phyloP scores from a whole-genome alignment of 2,113 vertebrate species.

The Xenotilapia caudafasciata region DNA sequence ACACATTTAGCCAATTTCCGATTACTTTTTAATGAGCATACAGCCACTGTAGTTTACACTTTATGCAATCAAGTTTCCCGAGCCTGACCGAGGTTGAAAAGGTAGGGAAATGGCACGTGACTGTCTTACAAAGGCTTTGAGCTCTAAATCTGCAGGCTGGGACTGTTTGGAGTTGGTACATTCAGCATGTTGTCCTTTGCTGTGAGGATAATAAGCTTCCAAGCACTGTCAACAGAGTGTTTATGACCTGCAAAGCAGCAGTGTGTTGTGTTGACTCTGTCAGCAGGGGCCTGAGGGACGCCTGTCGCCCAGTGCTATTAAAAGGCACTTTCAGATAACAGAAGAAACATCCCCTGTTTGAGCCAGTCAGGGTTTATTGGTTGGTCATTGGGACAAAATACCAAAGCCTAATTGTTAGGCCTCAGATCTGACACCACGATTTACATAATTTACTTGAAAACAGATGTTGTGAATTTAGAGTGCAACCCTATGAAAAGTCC shows the following conservation, averaged over 20 bases:
- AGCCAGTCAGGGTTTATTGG: not conserved
- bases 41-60: not conserved
- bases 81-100: not conserved
- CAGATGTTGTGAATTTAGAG: not conserved
- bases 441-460: not conserved
- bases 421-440: not conserved
- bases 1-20: not conserved
- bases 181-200: conserved; percentile 29
- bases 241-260: conserved; percentile 65
- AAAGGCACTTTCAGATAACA: conserved; percentile 64
- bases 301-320: conserved; percentile 36
- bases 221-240: conserved; percentile 62
- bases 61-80: not conserved
- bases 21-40: not conserved
- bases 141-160: not conserved
- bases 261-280: conserved; percentile 55
- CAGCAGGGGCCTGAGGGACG: conserved; percentile 45
- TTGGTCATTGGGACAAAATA: not conserved
- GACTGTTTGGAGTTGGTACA: conserved; percentile 39
- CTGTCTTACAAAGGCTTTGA: conserved; percentile 12
- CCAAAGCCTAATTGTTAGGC: not conserved
- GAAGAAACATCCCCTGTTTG: conserved; percentile 8
- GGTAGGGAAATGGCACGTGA: not conserved
- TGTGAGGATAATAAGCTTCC: conserved; percentile 49
- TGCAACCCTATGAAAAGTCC: not conserved